phyloP scores from a whole-genome alignment of 2,113 vertebrate species.

The Corapipo altera region DNA sequence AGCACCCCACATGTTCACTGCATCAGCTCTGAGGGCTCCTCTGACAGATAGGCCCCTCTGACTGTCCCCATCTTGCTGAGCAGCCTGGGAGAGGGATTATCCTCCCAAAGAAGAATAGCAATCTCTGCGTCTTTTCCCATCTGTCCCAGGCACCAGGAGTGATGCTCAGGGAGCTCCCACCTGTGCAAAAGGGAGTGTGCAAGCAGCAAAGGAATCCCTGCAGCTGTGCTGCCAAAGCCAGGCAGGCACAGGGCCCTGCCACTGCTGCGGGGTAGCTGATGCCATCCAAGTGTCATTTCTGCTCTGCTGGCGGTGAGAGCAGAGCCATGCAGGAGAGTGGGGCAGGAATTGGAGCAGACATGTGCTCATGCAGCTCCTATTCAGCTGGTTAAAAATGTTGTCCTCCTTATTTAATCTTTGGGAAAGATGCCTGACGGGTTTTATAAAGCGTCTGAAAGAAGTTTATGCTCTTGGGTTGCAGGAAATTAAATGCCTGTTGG shows the following conservation, averaged over 20 bases:
- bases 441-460: not conserved
- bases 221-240: not conserved
- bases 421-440: not conserved
- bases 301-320: accelerated
- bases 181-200: not conserved
- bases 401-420: constrained; percentile 16
- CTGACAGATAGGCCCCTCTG: not conserved
- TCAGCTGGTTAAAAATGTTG: not conserved
- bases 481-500: constrained; percentile 16
- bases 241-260: not conserved
- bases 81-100: not conserved
- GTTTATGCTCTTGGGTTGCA: constrained; percentile 19
- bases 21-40: not conserved
- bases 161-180: not conserved
- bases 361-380: not conserved
- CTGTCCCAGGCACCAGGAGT: not conserved
- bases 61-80: not conserved
- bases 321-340: accelerated
- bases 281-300: not conserved
- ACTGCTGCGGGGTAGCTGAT: not conserved
- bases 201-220: not conserved
- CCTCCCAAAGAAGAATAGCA: not conserved
- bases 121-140: accelerated
- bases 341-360: not conserved
- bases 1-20: not conserved